Evolutionary conservation across 2,888 invertebrate genomes (phyloP).

Genomic region (Cataglyphis albicans): DNA sequence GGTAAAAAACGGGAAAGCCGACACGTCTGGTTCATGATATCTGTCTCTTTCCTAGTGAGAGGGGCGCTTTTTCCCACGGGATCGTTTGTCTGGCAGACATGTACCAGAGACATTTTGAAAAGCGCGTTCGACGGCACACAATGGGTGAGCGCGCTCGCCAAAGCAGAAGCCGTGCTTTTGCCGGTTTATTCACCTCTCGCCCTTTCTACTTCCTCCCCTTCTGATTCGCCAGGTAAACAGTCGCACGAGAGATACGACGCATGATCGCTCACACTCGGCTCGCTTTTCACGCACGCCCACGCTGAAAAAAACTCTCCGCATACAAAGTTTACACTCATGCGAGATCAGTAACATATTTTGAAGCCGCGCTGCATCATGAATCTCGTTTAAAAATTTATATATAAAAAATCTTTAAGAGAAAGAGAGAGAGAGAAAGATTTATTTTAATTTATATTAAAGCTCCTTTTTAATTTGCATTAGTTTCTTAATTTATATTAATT

Average conservation of each 20-base stretch:
- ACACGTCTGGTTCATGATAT: slow-evolving; percentile 47
- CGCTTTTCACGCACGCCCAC: slow-evolving; percentile 63
- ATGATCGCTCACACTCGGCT: slow-evolving; percentile 60
- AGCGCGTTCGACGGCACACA: slow-evolving; percentile 63
- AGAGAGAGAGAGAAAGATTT: no score
- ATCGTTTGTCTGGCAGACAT: slow-evolving; percentile 61
- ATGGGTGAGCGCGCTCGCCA: slow-evolving; percentile 47
- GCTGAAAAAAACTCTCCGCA: slow-evolving; percentile 59
- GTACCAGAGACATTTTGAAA: slow-evolving; percentile 64
- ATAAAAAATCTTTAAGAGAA: not conserved
- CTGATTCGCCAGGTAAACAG: slow-evolving; percentile 58
- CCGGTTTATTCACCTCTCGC: slow-evolving; percentile 49
- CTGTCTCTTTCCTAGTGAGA: slow-evolving; percentile 40
- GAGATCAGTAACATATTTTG: slow-evolving; percentile 18
- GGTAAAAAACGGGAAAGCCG: slow-evolving; percentile 6
- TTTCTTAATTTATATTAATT: no score
- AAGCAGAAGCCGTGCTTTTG: slow-evolving; percentile 52
- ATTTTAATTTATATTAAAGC: not conserved
- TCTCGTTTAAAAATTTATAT: not conserved
- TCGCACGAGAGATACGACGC: slow-evolving; percentile 44
- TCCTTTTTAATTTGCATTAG: no score
- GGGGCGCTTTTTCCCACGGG: slow-evolving; percentile 59
- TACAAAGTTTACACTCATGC: slow-evolving; percentile 7
- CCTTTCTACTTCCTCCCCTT: slow-evolving; percentile 40
- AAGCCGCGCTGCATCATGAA: not conserved